Evolutionary conservation across 2,113 vertebrate species (phyloP).

Genomic region (Trinectes maculatus): DNA sequence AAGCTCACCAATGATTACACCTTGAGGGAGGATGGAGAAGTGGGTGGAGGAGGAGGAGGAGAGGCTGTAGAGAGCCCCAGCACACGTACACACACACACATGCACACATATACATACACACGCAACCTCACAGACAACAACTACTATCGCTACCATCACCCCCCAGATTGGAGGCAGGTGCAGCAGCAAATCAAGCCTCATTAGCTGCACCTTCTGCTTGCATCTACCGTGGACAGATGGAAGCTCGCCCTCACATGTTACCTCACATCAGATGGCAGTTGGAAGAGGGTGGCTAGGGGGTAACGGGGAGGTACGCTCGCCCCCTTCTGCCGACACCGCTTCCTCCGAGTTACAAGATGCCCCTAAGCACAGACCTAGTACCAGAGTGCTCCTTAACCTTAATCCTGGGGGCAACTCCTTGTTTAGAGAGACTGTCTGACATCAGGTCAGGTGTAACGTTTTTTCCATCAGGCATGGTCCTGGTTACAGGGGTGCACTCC

Average conservation of each 20-base stretch:
- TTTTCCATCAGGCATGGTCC: conserved; percentile 37
- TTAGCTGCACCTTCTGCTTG: conserved; percentile 86
- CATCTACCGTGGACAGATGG: conserved; percentile 83
- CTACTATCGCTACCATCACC: conserved; percentile 53
- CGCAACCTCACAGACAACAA: conserved; percentile 42
- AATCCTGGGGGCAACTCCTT: conserved; percentile 54
- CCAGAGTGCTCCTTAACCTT: conserved; percentile 74
- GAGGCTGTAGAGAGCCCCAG: conserved; percentile 60
- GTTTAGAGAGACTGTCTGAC: conserved; percentile 68
- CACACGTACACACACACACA: conserved; percentile 29
- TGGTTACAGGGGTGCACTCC: conserved; percentile 49
- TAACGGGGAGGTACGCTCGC: conserved; percentile 66
- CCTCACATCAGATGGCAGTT: conserved; percentile 84
- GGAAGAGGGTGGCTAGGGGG: conserved; percentile 75
- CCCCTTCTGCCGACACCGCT: conserved; percentile 66
- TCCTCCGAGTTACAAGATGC: conserved; percentile 65
- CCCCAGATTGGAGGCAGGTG: conserved; percentile 85
- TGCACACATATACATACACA: conserved; percentile 17
- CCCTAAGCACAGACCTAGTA: conserved; percentile 60
- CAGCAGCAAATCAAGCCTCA: conserved; percentile 86
- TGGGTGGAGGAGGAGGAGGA: conserved; percentile 26
- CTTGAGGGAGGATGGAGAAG: conserved; percentile 73
- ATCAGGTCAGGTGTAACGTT: conserved; percentile 54
- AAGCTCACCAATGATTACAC: conserved; percentile 84
- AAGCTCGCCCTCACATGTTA: conserved; percentile 84